Base-by-base conservation (phyloP, 1,140 invertebrate genomes). In the Eriocheir sinensis region DNA sequence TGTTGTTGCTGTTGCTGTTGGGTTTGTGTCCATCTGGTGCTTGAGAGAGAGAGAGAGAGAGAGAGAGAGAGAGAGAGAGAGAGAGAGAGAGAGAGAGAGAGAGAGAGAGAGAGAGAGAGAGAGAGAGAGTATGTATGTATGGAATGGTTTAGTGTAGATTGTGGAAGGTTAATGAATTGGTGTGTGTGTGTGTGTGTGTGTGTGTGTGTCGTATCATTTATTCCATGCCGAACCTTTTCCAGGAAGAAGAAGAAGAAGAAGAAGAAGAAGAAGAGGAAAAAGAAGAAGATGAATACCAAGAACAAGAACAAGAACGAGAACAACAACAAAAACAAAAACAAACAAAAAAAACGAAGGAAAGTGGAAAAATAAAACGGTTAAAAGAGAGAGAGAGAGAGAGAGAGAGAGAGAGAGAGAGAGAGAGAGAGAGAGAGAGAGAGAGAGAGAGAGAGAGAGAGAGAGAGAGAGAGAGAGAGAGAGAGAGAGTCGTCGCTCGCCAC, bases 341-440 rank as follows among this genome's bases (percentile, higher is more conserved):
- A 80, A 32, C n/a, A 32, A 80, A 32, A 80, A 32, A 80, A 32
- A 80, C 27, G 34, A 32, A 80, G 79, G 34, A 32, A 17, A 32
- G 34, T 27, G 34, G 79, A 80, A 3, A 80, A 32, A 80, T 3
- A 80, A 32, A 80, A 27, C n/a, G 79, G 34, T 3, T n/a, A 32
- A 80, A 32, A 80, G 3, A 80, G 79, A 80, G 3, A 80, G 79
- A 80, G 79, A 80, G 3, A 40, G 36, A 86, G 32, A 40, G 85
- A 86, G 85, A 86, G 85, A 86, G 85, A 86, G 85, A 88, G 85
- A 88, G 34, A 88, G 85, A 88, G 34, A 88, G 85, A 88, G 34
- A 88, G 85, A 88, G 34, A 88, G 85, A 88, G 34, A 88, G 85
- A 40, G 85, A 88, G 34, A 88, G 83, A 85, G 83, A 88, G 85